Evolutionary conservation across 2,888 invertebrate genomes (phyloP), one percentile per base, ranked within the genome.

Genomic region (Piscicola geometra): DNA sequence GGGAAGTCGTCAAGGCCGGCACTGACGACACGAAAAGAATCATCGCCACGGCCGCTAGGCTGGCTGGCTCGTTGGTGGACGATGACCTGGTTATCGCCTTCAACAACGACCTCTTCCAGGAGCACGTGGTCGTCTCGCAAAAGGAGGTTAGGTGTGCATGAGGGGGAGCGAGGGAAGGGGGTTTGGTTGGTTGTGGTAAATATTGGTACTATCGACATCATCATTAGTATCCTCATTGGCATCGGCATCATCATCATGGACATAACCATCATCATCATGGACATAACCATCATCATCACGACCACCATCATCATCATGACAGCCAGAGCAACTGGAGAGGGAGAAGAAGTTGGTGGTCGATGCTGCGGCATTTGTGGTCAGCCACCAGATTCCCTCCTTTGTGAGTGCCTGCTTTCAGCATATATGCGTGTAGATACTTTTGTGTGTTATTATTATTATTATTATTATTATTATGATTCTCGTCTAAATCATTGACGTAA

Each of bases 51-150:
- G 97, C 98, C 1, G 93, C 95, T 9, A 88, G 90, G 9, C 92
- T 94, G 33, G 96, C 98, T 2, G 94, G 94, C 0, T 98, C 97
- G 0, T 88, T 98, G 5, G 93, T 93, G 85, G 95, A 96, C 81
- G 91, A 93, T 78, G 96, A 96, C 86, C 97, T 98, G 86, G 95
- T 94, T 85, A 92, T 99, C 79, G 90, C 95, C 78, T 99, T 99
- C 87, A 99, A 99, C 88, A 96, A 98, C 0, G 99, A 99, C 87
- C 94, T 97, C 78, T 98, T 93, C 87, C 97, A 97, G 15, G 92
- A 93, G 0, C 94, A 94, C 75, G 96, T 99, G 77, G 89, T 89
- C 76, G 96, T 97, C 87, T 89, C 90, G 28, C 90, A 91, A 81
- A 87, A 90, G 30, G 89, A 90, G 83, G 79, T 78, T 28, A 28